Base-by-base conservation (phyloP, 2,113 vertebrate species). In the Hipposideros armiger region DNA sequence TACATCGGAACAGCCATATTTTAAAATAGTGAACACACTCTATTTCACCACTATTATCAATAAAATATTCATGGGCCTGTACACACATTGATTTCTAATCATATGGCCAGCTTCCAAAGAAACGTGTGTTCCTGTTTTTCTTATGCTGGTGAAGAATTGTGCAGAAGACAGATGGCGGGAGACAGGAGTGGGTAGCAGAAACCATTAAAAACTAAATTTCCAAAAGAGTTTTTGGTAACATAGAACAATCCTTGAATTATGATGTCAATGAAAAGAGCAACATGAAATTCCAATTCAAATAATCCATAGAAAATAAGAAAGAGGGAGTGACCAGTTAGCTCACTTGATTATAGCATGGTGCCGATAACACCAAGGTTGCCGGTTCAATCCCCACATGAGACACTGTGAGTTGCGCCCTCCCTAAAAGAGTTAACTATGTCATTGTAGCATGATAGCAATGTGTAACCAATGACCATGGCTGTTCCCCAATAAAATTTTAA, bases 1-100 rank as follows among this genome's bases (percentile, higher is more conserved):
- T 94, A 93, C 50, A 85, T 64, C 60, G 81, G 86, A 96, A 81
- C 19, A 92, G 67, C 16, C 56, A 58, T 96, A 87, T 96, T 97
- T 98, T 86, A 90, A 94, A 92, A 95, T 3, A 85, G 32, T 10
- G 11, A 92, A 85, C 15, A 88, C 52, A 90, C 58, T 83, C 20
- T 74, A 88, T 88, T 85, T 94, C 72, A 67, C 73, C 77, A 76
- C 32, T 56, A 20, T 77, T 95, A 94, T 85, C 90, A 88, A 90
- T 92, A 96, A 94, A 96, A 94, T 95, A 94, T 92, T 95, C 84
- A 94, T 36, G 45, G 60, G 5, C 64, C 76, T 62, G 30, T 32
- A 67, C 24, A 50, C 32, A 81, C 32, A 54, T 1, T 80, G 84
- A 87, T 77, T 94, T 95, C 87, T 87, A 96, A 95, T 77, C 72